phyloP scores from a whole-genome alignment of 2,888 invertebrate species.

The Uropetala carovei region DNA sequence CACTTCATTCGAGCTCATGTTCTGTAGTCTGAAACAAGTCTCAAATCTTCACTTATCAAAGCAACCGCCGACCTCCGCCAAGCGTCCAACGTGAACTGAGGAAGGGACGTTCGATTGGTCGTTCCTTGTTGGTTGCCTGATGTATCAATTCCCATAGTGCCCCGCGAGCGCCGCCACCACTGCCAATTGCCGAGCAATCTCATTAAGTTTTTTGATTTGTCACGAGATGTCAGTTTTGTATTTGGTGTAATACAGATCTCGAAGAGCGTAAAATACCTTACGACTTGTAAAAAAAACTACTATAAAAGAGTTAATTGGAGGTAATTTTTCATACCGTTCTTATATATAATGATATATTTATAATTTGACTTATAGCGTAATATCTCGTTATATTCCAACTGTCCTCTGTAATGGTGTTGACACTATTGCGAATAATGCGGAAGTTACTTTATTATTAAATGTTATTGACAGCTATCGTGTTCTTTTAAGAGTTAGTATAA shows the following conservation, averaged over 20 bases:
- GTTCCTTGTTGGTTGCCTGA: neutral
- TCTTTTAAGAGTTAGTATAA: neutral
- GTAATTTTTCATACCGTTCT: neutral
- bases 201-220: neutral
- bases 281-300: neutral
- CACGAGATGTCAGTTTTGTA: conserved; percentile 31
- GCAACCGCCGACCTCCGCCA: neutral
- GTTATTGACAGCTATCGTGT: neutral
- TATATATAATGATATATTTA: neutral
- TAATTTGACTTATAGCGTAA: neutral
- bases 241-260: neutral
- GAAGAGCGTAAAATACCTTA: conserved; percentile 38
- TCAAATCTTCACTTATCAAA: neutral
- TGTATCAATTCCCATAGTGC: conserved; percentile 16
- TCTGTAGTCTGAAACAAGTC: neutral
- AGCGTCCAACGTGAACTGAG: conserved; percentile 26
- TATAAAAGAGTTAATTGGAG: conserved; percentile 37
- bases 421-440: neutral
- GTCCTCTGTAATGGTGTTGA: neutral
- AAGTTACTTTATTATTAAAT: neutral
- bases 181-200: neutral
- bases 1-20: conserved; percentile 22
- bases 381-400: neutral
- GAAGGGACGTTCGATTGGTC: conserved; percentile 8
- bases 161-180: neutral